A percentile compares a stretch with the other conserved stretches of the same genome.
Evolutionary conservation across 2,113 vertebrate species (phyloP).

Genomic region (Ellobius talpinus): DNA sequence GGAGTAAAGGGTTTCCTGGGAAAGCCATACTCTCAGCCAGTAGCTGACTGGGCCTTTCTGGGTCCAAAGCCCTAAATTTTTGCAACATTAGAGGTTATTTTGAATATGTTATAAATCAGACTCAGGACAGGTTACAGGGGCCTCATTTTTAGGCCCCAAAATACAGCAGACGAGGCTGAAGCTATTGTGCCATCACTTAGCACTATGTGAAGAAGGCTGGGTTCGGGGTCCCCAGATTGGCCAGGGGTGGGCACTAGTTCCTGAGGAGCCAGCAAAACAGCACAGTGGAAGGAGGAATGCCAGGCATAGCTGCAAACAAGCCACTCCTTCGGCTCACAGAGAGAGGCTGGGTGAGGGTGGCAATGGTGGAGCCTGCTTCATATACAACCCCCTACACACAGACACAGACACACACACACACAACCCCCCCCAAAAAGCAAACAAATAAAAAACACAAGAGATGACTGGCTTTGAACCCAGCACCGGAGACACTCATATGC

Average conservation of each 20-base stretch:
- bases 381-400: not conserved
- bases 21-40: conserved; percentile 28
- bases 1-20: not conserved
- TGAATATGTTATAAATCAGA: conserved; percentile 4
- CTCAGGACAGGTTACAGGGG: not conserved
- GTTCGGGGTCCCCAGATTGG: conserved; percentile 11
- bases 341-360: conserved; percentile 73
- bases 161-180: conserved; percentile 22
- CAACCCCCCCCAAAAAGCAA: too few species aligned
- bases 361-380: conserved; percentile 62
- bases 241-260: conserved; percentile 75
- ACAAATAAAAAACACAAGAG: not conserved
- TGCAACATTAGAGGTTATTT: not conserved
- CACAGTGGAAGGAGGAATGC: conserved; percentile 77
- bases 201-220: not conserved
- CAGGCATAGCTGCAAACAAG: conserved; percentile 83
- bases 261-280: conserved; percentile 77
- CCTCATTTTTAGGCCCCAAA: conserved; percentile 40
- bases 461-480: conserved; percentile 51
- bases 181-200: not conserved
- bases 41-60: not conserved
- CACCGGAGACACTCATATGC: conserved; percentile 38
- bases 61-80: not conserved
- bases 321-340: conserved; percentile 81
- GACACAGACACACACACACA: not conserved